phyloP scores from a whole-genome alignment of 2,113 vertebrate genomes.

The Leiothrix lutea region DNA sequence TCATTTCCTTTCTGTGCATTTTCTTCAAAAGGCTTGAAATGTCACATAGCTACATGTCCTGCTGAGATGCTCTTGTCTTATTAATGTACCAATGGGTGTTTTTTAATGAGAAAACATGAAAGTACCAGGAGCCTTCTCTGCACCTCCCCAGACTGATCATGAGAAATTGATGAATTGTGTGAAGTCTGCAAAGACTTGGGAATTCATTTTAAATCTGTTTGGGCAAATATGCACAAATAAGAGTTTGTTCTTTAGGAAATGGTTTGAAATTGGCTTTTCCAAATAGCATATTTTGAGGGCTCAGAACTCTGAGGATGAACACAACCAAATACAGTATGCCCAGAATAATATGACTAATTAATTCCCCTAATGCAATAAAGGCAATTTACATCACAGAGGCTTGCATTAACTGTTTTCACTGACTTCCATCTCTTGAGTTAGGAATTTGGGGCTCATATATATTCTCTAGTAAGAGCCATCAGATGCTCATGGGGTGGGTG shows the following conservation, averaged over 20 bases:
- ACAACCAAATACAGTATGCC: background rate
- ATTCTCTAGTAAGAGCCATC: background rate
- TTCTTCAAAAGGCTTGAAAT: constrained; percentile 61
- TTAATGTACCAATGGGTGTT: constrained; percentile 63
- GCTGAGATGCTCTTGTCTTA: constrained; percentile 63
- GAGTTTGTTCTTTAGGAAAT: background rate
- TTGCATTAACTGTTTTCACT: background rate
- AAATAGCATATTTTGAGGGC: background rate
- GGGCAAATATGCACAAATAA: background rate
- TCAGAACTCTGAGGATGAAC: background rate
- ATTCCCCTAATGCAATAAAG: background rate
- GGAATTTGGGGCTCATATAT: background rate
- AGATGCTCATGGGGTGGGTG: background rate
- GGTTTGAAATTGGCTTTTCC: background rate
- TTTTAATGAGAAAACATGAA: constrained; percentile 67
- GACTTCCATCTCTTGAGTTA: background rate
- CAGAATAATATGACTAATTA: background rate
- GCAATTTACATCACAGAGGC: background rate
- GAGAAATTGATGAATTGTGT: constrained; percentile 49
- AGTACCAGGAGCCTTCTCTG: constrained; percentile 12
- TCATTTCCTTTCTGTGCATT: constrained; percentile 43
- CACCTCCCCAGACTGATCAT: constrained; percentile 21
- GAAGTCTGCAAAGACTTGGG: constrained; percentile 3
- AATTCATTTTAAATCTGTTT: constrained; percentile 8
- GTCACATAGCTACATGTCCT: constrained; percentile 27